Conservation (phyloP, 2,113 vertebrate genomes). For the Thamnaconus septentrionalis region DNA sequence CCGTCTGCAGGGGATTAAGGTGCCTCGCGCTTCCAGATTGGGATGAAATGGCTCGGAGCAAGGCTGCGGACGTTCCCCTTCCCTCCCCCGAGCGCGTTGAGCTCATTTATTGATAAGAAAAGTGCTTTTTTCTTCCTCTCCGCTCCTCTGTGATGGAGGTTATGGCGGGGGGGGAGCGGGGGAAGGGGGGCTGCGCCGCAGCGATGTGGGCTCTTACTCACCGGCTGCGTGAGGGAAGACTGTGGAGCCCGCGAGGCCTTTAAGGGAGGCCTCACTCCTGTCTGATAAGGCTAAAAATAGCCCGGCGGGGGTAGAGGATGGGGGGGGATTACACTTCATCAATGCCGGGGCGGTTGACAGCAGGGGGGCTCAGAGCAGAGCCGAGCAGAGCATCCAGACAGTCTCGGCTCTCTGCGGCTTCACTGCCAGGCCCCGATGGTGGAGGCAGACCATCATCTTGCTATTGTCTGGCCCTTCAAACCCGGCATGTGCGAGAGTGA, state of each 20-base stretch:
- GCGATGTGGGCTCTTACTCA: too few relatives aligned
- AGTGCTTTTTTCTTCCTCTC: neutral
- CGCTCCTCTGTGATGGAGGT: neutral
- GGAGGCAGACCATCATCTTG: too few relatives aligned
- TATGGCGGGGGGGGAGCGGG: neutral
- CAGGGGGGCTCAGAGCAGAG: constrained; percentile 11
- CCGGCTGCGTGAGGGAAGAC: constrained; percentile 24
- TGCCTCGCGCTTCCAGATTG: neutral
- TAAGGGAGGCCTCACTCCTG: constrained; percentile 44
- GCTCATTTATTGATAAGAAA: constrained; percentile 25
- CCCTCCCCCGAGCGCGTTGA: neutral
- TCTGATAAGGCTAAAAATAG: constrained; percentile 71
- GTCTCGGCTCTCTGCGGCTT: too few relatives aligned
- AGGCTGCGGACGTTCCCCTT: neutral
- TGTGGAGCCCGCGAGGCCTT: constrained; percentile 16
- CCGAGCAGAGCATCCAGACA: neutral
- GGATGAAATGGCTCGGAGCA: neutral
- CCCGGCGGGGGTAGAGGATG: constrained; percentile 47
- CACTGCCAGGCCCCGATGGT: too few relatives aligned
- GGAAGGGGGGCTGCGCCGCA: too few relatives aligned
- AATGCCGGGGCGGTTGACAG: constrained; percentile 47
- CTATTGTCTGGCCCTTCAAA: too few relatives aligned
- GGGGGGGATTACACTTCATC: constrained; percentile 70
- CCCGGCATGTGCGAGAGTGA: too few relatives aligned
- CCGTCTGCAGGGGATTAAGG: neutral